Base-by-base conservation (phyloP, 2,797 vertebrate species). In the Euthynnus affinis region DNA sequence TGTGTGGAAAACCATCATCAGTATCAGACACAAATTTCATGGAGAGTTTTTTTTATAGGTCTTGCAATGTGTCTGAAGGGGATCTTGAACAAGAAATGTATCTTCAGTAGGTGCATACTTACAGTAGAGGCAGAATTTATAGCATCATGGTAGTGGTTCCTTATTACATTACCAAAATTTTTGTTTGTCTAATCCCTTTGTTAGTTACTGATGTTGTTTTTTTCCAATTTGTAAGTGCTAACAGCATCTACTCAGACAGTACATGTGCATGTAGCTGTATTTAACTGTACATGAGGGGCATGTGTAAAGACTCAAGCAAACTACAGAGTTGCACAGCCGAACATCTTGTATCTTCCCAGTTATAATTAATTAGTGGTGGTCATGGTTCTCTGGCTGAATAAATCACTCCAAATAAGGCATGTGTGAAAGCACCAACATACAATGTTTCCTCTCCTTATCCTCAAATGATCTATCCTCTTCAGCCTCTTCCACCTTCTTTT, bases 301-400 rank as follows among this genome's bases (percentile, higher is more conserved):
- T 22, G 22, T 78, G 56, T 55, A 63, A 59, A 58, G 48, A 52
- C 46, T 70, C n/a, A 60, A 46, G 18, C 55, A 71, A 66, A 23
- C 34, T 51, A 63, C 49, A 9, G 22, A 23, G 61, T 51, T 60
- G 29, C 56, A 56, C 42, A 57, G 4, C 40, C 18, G 18, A 81
- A 66, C 44, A 64, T 67, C 61, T 51, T 20, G 29, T n/a, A 55
- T 49, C 61, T 72, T 76, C 55, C 18, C 63, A 42, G 56, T 52
- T 81, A 76, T 67, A 71, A 76, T 71, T 59, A 60, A 76, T 78
- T 71, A 72, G 62, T 37, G 37, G 22, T 53, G 74, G 55, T 74
- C 69, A 74, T 67, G 71, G 71, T 58, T 66, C 46, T 61, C 12
- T 13, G 42, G 23, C 46, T 34, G 66, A 74, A 67, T 81, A 71